Base-by-base conservation (phyloP, 2,797 vertebrate species). In the Denticeps clupeoides region DNA sequence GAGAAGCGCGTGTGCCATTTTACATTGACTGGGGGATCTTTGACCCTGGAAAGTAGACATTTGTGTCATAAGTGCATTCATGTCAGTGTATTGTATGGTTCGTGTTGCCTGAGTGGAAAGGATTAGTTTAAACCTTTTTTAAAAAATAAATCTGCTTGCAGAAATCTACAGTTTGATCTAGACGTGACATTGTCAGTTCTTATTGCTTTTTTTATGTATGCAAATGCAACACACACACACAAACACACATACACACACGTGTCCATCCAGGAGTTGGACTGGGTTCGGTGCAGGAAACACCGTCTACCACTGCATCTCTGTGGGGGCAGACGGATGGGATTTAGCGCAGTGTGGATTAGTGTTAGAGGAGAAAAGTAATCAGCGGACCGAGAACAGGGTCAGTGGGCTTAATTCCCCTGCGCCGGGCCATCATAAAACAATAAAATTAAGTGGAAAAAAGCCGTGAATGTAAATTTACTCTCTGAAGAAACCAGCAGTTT, bases 71-170 rank as follows among this genome's bases (percentile, higher is more conserved):
- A 80, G 80, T 87, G 83, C 84, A 81, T 85, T 83, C 77, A 78
- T 85, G 80, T 85, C 79, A 77, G 79, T 81, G 83, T 90, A 78
- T 83, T 79, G 83, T 89, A 77, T 84, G 76, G 78, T 88, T 89
- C 73, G 81, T 88, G 92, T 93, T 79, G 85, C 86, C 94, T 85
- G 87, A 84, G 83, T 90, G 90, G 82, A 85, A 81, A 82, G 85
- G 84, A 89, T 89, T 83, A 83, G 79, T 85, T 89, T 81, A 38
- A 38, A 83, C 83, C 80, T 93, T 96, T 85, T 87, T 79, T 84
- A 94, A 93, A 93, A 90, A 79, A 89, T 84, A 90, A 79, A 89
- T 85, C 86, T 86, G 91, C 93, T 96, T 90, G 90, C 90, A 82
- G 77, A 86, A 89, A 84, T 82, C 80, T 88, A 81, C 68, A 57